These are phyloP conservation scores for Narcine bancroftii DNA, from an alignment of 2,113 vertebrate genomes.

Conservation along the genomic window DNA sequence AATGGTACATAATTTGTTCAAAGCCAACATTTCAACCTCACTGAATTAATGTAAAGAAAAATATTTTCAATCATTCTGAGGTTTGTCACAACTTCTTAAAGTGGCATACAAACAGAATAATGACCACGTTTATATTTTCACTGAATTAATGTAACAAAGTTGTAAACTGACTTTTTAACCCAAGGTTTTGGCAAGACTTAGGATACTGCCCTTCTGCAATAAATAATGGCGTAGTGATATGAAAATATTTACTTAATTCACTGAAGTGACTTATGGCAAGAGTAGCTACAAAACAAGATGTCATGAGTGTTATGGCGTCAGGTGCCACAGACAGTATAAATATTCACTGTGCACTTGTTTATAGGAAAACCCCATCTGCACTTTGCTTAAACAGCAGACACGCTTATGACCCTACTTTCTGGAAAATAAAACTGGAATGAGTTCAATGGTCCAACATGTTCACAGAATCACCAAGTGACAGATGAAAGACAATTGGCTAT, in stretches of 20 bases:
- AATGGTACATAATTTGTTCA: not conserved
- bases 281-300: conserved; percentile 92
- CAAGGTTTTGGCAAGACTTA: conserved; percentile 92
- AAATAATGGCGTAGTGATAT: conserved; percentile 95
- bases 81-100: conserved; percentile 75
- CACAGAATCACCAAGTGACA: conserved; percentile 80
- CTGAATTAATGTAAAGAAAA: not conserved
- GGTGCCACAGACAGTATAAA: conserved; percentile 96
- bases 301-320: conserved; percentile 96
- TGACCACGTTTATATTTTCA: conserved; percentile 69
- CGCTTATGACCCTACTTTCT: conserved; percentile 78
- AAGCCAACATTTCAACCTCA: not conserved
- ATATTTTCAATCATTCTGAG: conserved; percentile 50
- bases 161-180: conserved; percentile 92
- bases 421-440: conserved; percentile 90
- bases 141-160: conserved; percentile 78
- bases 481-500: conserved; percentile 80
- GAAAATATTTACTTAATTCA: conserved; percentile 99
- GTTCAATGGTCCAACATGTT: conserved; percentile 54
- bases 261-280: conserved; percentile 97
- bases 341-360: conserved; percentile 95
- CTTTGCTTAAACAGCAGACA: conserved; percentile 79
- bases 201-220: conserved; percentile 92
- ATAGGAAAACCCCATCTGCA: conserved; percentile 97
- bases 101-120: conserved; percentile 73